A percentile compares a stretch with the other conserved stretches of the same genome.
These are phyloP conservation scores for Choristoneura fumiferana DNA, from an alignment of 1,140 invertebrate genomes.

Conservation along the genomic window DNA sequence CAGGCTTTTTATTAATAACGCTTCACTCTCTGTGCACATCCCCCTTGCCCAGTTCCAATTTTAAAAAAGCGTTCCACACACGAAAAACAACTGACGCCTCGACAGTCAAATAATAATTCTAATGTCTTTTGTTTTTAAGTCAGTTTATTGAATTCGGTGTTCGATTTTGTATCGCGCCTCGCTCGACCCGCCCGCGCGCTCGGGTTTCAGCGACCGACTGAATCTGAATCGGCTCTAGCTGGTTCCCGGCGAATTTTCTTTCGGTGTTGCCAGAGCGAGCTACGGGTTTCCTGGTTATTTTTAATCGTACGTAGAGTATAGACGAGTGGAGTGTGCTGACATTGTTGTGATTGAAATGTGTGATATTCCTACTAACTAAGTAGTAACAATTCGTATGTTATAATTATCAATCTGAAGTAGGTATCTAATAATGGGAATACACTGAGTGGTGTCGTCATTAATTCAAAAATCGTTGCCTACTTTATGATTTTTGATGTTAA, in stretches of 20 bases:
- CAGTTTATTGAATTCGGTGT: constrained; percentile 10
- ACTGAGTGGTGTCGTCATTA: too few species aligned
- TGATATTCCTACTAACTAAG: too few species aligned
- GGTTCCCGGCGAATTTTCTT: not conserved
- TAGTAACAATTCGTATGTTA: too few species aligned
- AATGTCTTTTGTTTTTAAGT: constrained; percentile 1
- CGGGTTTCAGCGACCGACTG: constrained; percentile 3
- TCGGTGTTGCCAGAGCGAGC: constrained; percentile 4
- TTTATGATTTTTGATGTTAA: too few species aligned
- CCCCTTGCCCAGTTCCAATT: constrained; percentile 1
- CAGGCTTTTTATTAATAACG: constrained; percentile 10
- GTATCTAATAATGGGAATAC: too few species aligned
- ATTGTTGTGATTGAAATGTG: too few species aligned
- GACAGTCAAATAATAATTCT: not conserved
- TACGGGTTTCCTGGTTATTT: constrained; percentile 16
- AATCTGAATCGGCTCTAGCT: not conserved
- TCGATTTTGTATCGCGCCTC: not conserved
- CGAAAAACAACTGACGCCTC: not conserved
- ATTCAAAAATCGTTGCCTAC: too few species aligned
- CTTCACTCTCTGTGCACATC: constrained; percentile 7
- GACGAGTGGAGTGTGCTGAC: not conserved
- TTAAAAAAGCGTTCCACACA: not conserved
- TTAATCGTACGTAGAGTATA: constrained; percentile 3
- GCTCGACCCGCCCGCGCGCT: not conserved
- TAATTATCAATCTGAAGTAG: too few species aligned